A percentile compares a stretch with the other conserved stretches of the same genome.
phyloP scores from a whole-genome alignment of 2,888 invertebrate genomes.

The Campoplex nolae region DNA sequence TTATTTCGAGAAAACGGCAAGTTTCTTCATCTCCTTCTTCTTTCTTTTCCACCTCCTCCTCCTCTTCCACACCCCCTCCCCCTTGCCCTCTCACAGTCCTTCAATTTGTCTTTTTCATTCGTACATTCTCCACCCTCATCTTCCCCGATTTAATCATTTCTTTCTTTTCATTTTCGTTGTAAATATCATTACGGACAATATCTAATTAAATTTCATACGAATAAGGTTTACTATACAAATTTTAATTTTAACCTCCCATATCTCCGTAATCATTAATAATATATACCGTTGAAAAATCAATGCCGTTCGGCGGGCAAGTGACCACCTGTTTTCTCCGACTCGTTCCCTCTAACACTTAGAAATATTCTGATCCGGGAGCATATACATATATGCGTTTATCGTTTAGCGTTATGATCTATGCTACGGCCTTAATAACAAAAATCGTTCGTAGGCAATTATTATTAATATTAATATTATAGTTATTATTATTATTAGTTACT shows the following conservation, averaged over 20 bases:
- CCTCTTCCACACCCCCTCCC: neutral
- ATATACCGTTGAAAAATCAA: constrained; percentile 81
- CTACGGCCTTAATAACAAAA: constrained; percentile 82
- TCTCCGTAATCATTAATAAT: constrained; percentile 78
- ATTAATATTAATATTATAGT: constrained; percentile 54
- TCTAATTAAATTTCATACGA: constrained; percentile 80
- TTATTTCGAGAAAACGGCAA: constrained; percentile 78
- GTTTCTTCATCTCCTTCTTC: constrained; percentile 14
- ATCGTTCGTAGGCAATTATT: constrained; percentile 77
- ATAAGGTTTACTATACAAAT: constrained; percentile 83
- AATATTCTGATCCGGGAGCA: constrained; percentile 78
- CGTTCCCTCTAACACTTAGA: constrained; percentile 77
- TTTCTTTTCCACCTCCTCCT: neutral
- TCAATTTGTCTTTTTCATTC: constrained; percentile 38
- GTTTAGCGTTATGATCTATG: constrained; percentile 76
- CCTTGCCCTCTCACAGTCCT: constrained; percentile 12
- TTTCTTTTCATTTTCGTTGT: constrained; percentile 80
- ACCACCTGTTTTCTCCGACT: constrained; percentile 71
- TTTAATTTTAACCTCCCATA: constrained; percentile 80
- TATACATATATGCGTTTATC: constrained; percentile 75
- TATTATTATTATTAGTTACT: constrained; percentile 38
- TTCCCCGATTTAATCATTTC: constrained; percentile 67
- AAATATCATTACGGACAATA: constrained; percentile 83
- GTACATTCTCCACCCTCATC: constrained; percentile 31
- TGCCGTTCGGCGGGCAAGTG: constrained; percentile 78